These are phyloP conservation scores for Anticlea derivata DNA, from an alignment of 2,888 invertebrate genomes.

Conservation along the genomic window DNA sequence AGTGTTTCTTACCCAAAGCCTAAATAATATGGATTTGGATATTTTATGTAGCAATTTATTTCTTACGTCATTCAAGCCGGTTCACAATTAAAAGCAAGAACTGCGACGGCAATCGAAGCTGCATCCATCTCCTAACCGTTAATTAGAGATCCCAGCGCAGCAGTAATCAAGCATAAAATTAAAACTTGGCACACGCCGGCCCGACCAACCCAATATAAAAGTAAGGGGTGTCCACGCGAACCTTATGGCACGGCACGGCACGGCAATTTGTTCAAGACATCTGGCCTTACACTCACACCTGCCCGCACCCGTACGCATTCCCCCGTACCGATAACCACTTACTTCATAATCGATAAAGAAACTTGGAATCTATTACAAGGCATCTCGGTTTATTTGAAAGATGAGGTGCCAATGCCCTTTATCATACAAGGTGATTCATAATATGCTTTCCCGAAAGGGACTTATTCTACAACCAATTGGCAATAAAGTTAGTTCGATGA, in stretches of 20 bases:
- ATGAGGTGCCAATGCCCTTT: conserved; percentile 63
- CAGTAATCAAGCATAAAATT: conserved; percentile 83
- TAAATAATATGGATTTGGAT: too few relatives aligned
- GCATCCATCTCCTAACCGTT: conserved; percentile 73
- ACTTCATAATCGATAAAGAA: conserved; percentile 18
- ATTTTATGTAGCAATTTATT: conserved; percentile 4
- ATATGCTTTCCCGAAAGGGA: too few relatives aligned
- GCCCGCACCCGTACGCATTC: conserved; percentile 63
- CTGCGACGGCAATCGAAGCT: conserved; percentile 44
- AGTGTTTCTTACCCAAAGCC: too few relatives aligned
- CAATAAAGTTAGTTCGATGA: too few relatives aligned
- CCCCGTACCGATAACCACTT: conserved; percentile 53
- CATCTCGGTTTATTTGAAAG: conserved; percentile 46
- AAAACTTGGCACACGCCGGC: conserved; percentile 81
- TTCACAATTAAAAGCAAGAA: conserved; percentile 41
- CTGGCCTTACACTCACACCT: conserved; percentile 77
- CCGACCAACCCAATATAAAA: conserved; percentile 51
- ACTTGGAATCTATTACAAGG: conserved; percentile 32
- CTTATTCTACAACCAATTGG: too few relatives aligned
- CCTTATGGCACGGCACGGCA: conserved; percentile 73
- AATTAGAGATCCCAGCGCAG: conserved; percentile 70
- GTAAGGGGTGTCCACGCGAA: conserved; percentile 79
- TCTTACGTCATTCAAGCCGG: conserved; percentile 7
- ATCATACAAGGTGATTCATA: too few relatives aligned
- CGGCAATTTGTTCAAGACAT: conserved; percentile 82